Evolutionary conservation across 1,140 invertebrate genomes (phyloP), one percentile per base, ranked within the genome.

Genomic region (Brachionus manjavacas): DNA sequence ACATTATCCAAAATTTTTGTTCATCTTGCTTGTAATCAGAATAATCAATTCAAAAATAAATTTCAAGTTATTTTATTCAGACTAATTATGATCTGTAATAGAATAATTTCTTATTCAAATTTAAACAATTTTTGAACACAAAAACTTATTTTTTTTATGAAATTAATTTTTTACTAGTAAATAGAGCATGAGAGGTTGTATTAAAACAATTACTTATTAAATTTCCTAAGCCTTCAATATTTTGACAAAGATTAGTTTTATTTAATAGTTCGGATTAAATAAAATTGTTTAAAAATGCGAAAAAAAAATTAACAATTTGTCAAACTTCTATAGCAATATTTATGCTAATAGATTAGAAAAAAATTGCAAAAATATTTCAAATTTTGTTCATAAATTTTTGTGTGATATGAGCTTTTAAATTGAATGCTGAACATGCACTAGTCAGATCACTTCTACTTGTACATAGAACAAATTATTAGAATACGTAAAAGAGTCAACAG

Each of bases 371-470:
- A 60, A 25, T 20, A 60, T 60, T 60, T 60, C 52, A 60, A 60
- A 60, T 60, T 60, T 60, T 60, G 52, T 60, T 60, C 52, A 60
- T 60, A 60, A 60, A 60, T 60, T 60, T 55, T 60, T 60, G 52
- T 20, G 52, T 60, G 52, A 60, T 60, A 20, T 60, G 16, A 20
- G 7, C 31, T 55, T 55, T 20, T 16, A 55, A 60, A 20, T 20
- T 23, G 25, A 23, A 60, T 60, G n/a, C 52, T 60, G 4, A 60
- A 60, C 52, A 60, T 60, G n/a, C 52, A 60, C 52, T 20, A 60
- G 52, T 60, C 52, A 20, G 52, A 60, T 60, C n/a, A 20, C 16
- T 60, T 9, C 9, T 60, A 60, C 16, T 60, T 60, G 52, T 60
- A 60, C 16, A 60, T 20, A 60, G 6, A 60, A 60, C n/a, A 20